Evolutionary conservation across 1,140 invertebrate genomes (phyloP), one percentile per base, ranked within the genome.

Genomic region (Steinernema feltiae): DNA sequence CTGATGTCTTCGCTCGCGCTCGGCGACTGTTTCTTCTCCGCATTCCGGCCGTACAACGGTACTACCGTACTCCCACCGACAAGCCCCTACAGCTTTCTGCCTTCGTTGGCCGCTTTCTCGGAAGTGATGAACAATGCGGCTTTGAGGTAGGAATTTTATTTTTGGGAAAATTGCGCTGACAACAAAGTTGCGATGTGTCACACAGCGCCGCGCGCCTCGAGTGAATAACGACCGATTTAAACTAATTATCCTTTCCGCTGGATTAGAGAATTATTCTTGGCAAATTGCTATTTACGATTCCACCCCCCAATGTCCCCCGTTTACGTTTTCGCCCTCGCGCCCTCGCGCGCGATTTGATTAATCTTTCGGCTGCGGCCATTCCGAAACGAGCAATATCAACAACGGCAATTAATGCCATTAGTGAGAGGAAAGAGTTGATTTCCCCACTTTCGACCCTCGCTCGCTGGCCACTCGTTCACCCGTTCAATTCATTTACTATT

Each of bases 21-120:
- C 24, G 53, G 53, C 24, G 53, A 63, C 53, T 63, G 53, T 63
- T 21, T 63, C 53, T 63, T 63, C 53, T 63, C 53, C 12, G 53
- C 53, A 3, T 63, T 63, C 53, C 53, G 53, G 3, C 53, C 53
- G 12, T 63, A 63, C 53, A 63, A 63, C 53, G 53, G 15, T 3
- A 63, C 53, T 21, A 63, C 53, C 53, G 53, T 63, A 63, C 53
- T 63, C 53, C 53, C 53, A 3, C 53, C 53, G 53, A 63, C 53
- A 3, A 63, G 7, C 53, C 7, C 53, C 53, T 63, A 63, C 53
- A 63, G 24, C 53, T 63, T 63, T 27, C 24, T 63, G 53, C 53
- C 53, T 21, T n/a, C 53, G 15, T 7, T 63, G 15, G 53, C 53
- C 53, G 53, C 53, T 3, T 63, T 63, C 53, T n/a, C 53, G 7